phyloP scores from a whole-genome alignment of 2,797 vertebrate genomes.

The Mus caroli region DNA sequence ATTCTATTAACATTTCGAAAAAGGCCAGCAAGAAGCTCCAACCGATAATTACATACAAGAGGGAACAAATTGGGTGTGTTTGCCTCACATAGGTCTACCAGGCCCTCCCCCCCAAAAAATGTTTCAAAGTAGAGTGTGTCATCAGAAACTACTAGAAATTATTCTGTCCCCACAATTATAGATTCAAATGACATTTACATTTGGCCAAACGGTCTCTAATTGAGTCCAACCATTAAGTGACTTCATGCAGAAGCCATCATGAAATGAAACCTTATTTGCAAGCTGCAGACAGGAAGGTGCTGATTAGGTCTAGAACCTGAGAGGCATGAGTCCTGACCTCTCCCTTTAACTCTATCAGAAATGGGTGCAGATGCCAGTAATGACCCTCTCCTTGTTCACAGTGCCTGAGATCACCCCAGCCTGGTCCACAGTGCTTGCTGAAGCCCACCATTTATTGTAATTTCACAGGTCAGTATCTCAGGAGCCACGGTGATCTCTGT shows the following conservation, averaged over 20 bases:
- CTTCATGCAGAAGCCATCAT: not conserved
- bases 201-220: conserved; percentile 8
- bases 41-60: not conserved
- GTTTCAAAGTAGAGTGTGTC: not conserved
- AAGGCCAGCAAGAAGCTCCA: conserved; percentile 41
- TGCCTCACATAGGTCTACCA: not conserved
- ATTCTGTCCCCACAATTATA: conserved; percentile 3
- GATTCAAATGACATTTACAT: conserved; percentile 58
- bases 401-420: not conserved
- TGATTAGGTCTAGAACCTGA: not conserved
- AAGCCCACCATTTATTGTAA: not conserved
- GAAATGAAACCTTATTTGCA: conserved; percentile 28
- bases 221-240: conserved; percentile 23
- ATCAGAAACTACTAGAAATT: conserved; percentile 13
- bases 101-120: not conserved
- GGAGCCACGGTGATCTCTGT: not conserved
- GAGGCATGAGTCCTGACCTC: not conserved
- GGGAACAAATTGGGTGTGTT: not conserved
- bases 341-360: not conserved
- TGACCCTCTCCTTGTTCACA: not conserved
- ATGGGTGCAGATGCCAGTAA: not conserved
- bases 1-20: conserved; percentile 71
- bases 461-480: not conserved
- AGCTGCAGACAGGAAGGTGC: conserved; percentile 28
- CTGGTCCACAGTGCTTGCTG: not conserved